A percentile compares a stretch with the other conserved stretches of the same genome.
Evolutionary conservation across 2,113 vertebrate genomes (phyloP).

Genomic region (Solea solea): DNA sequence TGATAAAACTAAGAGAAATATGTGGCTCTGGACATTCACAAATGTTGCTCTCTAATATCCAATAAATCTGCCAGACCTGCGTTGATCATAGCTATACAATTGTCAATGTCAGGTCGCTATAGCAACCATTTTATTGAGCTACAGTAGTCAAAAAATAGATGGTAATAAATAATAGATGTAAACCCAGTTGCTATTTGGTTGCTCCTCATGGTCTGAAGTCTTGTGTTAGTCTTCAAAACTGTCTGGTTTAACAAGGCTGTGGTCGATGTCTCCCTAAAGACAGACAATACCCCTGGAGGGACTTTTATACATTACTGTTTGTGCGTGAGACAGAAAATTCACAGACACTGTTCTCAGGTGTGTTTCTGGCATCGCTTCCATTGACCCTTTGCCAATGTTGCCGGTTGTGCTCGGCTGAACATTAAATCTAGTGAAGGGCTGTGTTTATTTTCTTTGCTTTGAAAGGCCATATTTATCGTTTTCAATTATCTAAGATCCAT

Average conservation of each 20-base stretch:
- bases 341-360: conserved; percentile 8
- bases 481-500: conserved; percentile 67
- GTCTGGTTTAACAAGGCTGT: conserved; percentile 44
- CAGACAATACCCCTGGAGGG: conserved; percentile 34
- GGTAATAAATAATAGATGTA: too few species aligned
- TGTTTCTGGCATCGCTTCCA: conserved; percentile 9
- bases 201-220: neutral
- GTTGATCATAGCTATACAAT: too few species aligned
- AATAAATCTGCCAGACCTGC: too few species aligned
- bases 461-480: conserved; percentile 69
- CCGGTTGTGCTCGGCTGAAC: conserved; percentile 51
- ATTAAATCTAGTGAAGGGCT: conserved; percentile 66
- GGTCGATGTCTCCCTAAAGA: conserved; percentile 30
- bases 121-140: too few species aligned
- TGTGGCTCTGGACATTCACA: too few species aligned
- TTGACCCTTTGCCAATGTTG: conserved; percentile 46
- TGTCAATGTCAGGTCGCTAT: too few species aligned
- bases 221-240: conserved; percentile 1
- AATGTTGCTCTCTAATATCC: too few species aligned
- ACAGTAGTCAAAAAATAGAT: too few species aligned
- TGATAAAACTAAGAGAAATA: too few species aligned
- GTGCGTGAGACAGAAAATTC: neutral
- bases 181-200: neutral
- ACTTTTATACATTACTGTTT: conserved; percentile 6
- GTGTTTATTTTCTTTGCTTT: conserved; percentile 67